Percentiles rank a stretch among this genome's conserved stretches.
These are phyloP conservation scores for Lonchura striata DNA, from an alignment of 2,113 vertebrate genomes.

Conservation along the genomic window DNA sequence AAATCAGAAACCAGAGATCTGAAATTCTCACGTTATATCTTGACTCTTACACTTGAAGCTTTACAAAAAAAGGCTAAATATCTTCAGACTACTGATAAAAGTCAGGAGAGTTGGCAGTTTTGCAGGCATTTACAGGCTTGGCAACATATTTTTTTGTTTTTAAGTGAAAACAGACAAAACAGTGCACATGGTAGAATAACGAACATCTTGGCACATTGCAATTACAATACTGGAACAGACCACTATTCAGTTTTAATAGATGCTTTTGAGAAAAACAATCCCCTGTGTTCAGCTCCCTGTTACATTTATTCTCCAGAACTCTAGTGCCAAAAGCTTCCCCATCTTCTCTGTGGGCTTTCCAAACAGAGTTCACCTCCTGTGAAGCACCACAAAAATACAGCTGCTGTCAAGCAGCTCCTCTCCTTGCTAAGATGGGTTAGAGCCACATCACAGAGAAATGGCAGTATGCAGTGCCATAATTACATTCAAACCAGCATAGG, in stretches of 20 bases:
- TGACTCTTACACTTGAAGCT: background rate
- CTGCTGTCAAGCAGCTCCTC: constrained; percentile 32
- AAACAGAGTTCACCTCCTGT: constrained; percentile 40
- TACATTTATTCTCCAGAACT: constrained; percentile 33
- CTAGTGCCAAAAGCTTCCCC: constrained; percentile 41
- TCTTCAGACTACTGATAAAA: constrained; percentile 29
- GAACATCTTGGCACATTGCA: constrained; percentile 48
- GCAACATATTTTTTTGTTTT: constrained; percentile 40
- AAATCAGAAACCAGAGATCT: background rate
- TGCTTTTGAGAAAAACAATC: constrained; percentile 47
- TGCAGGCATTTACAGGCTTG: constrained; percentile 39
- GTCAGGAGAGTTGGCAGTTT: constrained; percentile 20
- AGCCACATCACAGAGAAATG: background rate
- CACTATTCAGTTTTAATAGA: constrained; percentile 37
- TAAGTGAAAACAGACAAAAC: constrained; percentile 55
- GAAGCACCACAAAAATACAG: constrained; percentile 53
- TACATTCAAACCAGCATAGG: background rate
- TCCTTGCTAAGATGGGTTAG: background rate
- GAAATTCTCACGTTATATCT: background rate
- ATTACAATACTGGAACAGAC: constrained; percentile 53
- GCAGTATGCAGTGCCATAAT: background rate
- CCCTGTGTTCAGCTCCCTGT: constrained; percentile 40
- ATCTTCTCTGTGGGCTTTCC: constrained; percentile 48
- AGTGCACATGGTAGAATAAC: constrained; percentile 30
- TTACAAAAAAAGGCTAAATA: constrained; percentile 28